phyloP scores from a whole-genome alignment of 92 coral and sea anemone species.

The Siderastrea siderea region DNA sequence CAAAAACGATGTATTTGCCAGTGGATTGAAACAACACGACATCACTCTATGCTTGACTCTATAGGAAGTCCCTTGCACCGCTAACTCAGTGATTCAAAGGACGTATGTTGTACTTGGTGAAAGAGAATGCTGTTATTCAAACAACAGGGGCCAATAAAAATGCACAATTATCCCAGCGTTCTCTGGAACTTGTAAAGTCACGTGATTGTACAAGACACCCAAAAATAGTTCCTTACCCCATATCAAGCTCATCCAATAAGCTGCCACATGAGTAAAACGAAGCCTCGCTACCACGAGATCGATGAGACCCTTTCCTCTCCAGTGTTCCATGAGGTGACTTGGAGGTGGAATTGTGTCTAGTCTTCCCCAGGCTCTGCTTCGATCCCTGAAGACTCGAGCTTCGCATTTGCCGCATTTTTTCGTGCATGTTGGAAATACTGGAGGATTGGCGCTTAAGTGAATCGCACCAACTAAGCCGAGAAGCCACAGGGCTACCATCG shows the following conservation, averaged over 20 bases:
- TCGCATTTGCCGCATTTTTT: conserved; percentile 67
- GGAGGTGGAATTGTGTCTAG: conserved; percentile 53
- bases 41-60: too few relatives aligned
- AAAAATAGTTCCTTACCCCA: conserved; percentile 24
- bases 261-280: conserved; percentile 99
- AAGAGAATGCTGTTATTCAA: too few relatives aligned
- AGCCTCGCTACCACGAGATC: conserved; percentile 82
- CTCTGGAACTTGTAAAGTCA: neutral
- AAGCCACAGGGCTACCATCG: conserved; percentile 24
- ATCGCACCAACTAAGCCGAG: conserved; percentile 75
- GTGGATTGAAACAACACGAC: too few relatives aligned
- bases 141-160: neutral
- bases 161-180: neutral
- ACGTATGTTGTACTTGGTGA: too few relatives aligned
- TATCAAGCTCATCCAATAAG: conserved; percentile 80
- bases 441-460: conserved; percentile 74
- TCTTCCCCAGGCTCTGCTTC: conserved; percentile 67
- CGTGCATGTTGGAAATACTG: conserved; percentile 74
- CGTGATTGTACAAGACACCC: neutral
- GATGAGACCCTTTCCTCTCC: conserved; percentile 72
- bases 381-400: conserved; percentile 81
- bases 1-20: too few relatives aligned
- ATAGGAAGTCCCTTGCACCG: too few relatives aligned
- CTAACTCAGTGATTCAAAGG: too few relatives aligned
- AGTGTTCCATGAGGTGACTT: conserved; percentile 45